These are phyloP conservation scores for Trachurus trachurus DNA, from an alignment of 2,797 vertebrate species.

Conservation along the genomic window DNA sequence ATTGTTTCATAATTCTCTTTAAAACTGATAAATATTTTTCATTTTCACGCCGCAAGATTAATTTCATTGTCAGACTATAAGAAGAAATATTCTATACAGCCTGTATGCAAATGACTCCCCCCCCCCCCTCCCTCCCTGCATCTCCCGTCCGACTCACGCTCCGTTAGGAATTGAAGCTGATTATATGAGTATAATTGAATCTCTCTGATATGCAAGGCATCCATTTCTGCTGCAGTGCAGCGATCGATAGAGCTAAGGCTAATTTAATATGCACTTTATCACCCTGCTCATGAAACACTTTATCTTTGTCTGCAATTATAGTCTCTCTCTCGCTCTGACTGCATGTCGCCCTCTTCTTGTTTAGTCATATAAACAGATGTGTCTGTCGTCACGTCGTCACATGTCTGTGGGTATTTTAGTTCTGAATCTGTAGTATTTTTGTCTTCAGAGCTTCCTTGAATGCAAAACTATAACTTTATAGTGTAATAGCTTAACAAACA, in stretches of 20 bases:
- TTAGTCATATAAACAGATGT: constrained; percentile 5
- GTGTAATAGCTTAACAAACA: not conserved
- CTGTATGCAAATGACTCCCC: constrained; percentile 38
- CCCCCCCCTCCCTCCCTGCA: not conserved
- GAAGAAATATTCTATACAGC: constrained; percentile 31
- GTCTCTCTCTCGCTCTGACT: not conserved
- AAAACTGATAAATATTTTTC: constrained; percentile 36
- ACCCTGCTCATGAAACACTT: constrained; percentile 75
- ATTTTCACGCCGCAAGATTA: constrained; percentile 47
- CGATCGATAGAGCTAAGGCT: constrained; percentile 80
- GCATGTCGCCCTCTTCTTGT: constrained; percentile 20
- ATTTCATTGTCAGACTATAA: constrained; percentile 42
- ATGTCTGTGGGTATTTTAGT: not conserved
- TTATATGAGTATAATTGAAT: constrained; percentile 85
- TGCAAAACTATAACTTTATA: constrained; percentile 29
- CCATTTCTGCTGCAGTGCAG: constrained; percentile 78
- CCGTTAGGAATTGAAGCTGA: constrained; percentile 74
- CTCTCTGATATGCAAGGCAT: constrained; percentile 76
- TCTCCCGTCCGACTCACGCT: constrained; percentile 36
- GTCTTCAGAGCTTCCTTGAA: not conserved
- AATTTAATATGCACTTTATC: constrained; percentile 86
- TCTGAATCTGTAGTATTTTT: not conserved
- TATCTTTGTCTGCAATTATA: constrained; percentile 70
- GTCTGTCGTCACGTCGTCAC: not conserved
- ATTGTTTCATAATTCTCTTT: constrained; percentile 40